Conservation (phyloP, 1,140 invertebrate species). For the Neotoxoptera formosana region DNA sequence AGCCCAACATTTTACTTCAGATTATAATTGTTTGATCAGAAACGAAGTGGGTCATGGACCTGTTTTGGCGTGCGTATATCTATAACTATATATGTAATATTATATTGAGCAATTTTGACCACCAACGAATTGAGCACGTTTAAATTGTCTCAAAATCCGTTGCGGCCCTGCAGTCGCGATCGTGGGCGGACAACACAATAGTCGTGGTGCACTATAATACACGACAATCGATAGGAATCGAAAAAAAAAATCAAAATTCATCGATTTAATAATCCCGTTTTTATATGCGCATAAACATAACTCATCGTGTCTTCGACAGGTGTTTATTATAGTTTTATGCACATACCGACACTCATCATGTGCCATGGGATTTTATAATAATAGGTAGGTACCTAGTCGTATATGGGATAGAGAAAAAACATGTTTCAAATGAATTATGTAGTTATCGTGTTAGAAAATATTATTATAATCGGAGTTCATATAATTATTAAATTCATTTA, state of each 20-base stretch:
- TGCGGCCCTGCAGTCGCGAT: neutral
- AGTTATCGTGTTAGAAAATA: neutral
- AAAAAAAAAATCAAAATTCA: neutral
- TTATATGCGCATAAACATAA: neutral
- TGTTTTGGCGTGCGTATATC: neutral
- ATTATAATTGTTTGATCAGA: conserved; percentile 12
- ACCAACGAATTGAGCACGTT: conserved; percentile 41
- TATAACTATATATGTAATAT: neutral
- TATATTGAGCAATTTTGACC: conserved; percentile 15
- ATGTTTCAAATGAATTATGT: neutral
- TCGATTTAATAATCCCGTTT: conserved; percentile 22
- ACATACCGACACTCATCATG: neutral
- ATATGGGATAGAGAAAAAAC: neutral
- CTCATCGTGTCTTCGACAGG: conserved; percentile 6
- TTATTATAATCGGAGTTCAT: neutral
- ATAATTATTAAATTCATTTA: neutral
- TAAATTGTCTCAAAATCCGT: neutral
- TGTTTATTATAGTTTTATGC: neutral
- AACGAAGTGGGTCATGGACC: conserved; percentile 36
- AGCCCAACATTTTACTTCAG: neutral
- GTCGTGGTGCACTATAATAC: conserved; percentile 12
- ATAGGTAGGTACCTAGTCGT: neutral
- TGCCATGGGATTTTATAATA: neutral
- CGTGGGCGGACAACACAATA: conserved; percentile 43
- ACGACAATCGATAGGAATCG: conserved; percentile 33